Percentiles rank a stretch among this genome's conserved stretches.
Evolutionary conservation across 2,113 vertebrate species (phyloP).

Genomic region (Elephantulus edwardii): DNA sequence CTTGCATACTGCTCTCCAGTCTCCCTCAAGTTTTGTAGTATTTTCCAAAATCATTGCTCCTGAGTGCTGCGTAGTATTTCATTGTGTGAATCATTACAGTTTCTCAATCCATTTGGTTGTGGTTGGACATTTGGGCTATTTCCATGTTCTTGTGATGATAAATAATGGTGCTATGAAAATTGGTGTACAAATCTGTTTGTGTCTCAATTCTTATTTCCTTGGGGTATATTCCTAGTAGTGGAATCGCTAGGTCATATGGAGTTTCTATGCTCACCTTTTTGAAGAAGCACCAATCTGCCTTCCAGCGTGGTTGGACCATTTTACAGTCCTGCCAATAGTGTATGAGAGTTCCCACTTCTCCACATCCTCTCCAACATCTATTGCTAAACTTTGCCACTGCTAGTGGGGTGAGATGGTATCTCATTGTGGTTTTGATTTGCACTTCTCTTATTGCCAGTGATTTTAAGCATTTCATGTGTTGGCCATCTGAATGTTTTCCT

Average conservation of each 20-base stretch:
- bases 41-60: neutral
- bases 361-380: neutral
- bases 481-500: neutral
- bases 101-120: neutral
- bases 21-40: neutral
- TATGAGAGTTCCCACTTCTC: neutral
- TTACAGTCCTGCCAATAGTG: neutral
- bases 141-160: neutral
- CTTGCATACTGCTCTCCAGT: neutral
- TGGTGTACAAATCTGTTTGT: neutral
- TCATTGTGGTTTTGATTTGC: neutral
- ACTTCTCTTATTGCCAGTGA: neutral
- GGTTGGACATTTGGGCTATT: neutral
- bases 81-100: neutral
- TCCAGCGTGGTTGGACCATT: neutral
- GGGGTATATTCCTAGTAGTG: neutral
- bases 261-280: neutral
- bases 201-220: neutral
- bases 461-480: too few relatives aligned
- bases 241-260: neutral
- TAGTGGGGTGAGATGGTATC: neutral
- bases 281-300: neutral
- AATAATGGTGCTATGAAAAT: neutral
- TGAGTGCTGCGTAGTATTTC: neutral
- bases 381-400: neutral